Evolutionary conservation across 1,140 invertebrate species (phyloP).

Genomic region (Drosophila leontia): DNA sequence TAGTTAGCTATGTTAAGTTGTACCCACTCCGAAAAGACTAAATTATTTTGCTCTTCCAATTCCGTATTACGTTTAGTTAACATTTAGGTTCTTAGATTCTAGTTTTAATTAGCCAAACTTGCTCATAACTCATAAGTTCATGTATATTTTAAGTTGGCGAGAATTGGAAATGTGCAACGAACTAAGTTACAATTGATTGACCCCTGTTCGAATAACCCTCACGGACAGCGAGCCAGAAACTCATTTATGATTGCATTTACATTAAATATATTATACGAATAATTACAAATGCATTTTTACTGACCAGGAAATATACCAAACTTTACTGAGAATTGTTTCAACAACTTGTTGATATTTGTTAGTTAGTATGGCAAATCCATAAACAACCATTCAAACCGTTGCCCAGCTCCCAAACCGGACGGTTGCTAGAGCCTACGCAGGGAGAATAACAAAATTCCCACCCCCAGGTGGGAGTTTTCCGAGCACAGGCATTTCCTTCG

Average conservation of each 20-base stretch:
- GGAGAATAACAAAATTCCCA: constrained; percentile 41
- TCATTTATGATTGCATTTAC: constrained; percentile 74
- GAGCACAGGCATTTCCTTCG: constrained; percentile 59
- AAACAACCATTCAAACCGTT: constrained; percentile 36
- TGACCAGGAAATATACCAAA: background rate
- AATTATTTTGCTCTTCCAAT: constrained; percentile 82
- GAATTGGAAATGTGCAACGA: constrained; percentile 57
- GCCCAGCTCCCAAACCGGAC: background rate
- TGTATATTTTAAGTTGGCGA: constrained; percentile 62
- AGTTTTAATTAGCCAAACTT: constrained; percentile 80
- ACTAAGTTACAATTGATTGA: constrained; percentile 51
- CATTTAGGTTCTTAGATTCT: constrained; percentile 56
- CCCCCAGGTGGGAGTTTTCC: constrained; percentile 28
- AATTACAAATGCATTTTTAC: background rate
- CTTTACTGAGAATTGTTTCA: background rate
- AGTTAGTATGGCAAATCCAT: background rate
- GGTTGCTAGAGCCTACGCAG: constrained; percentile 47
- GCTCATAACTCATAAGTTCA: constrained; percentile 67
- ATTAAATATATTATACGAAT: constrained; percentile 48
- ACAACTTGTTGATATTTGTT: constrained; percentile 65
- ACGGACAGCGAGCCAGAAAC: constrained; percentile 56
- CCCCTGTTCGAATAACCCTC: constrained; percentile 37
- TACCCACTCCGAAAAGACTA: constrained; percentile 68
- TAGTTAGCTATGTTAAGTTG: constrained; percentile 77
- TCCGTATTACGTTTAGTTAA: constrained; percentile 63